Percentiles rank a stretch among this genome's conserved stretches.
phyloP scores from a whole-genome alignment of 1,140 invertebrate genomes.

The Tetraneura akinire region DNA sequence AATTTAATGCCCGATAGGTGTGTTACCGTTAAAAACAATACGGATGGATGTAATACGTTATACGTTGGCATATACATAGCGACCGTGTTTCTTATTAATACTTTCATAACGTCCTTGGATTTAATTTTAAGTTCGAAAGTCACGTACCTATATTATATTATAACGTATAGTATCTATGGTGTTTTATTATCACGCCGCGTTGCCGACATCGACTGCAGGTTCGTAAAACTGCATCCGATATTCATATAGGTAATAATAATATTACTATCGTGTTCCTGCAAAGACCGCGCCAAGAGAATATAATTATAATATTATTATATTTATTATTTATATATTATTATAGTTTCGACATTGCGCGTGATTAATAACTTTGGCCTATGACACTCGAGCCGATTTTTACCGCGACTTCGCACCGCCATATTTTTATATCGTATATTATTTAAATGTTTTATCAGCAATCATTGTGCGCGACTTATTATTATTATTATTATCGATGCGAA shows the following conservation, averaged over 20 bases:
- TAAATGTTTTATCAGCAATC: slow-evolving; percentile 10
- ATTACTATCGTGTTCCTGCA: neutral
- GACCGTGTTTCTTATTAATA: slow-evolving; percentile 1
- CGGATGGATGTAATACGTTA: neutral
- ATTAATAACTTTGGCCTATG: slow-evolving; percentile 44
- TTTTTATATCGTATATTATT: slow-evolving; percentile 5
- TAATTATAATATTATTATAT: too few species aligned
- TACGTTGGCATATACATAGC: neutral
- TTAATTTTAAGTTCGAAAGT: slow-evolving; percentile 41
- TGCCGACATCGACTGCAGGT: neutral
- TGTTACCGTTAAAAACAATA: neutral
- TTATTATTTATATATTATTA: too few species aligned
- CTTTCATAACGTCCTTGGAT: slow-evolving; percentile 22
- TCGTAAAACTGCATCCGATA: neutral
- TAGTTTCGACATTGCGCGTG: slow-evolving; percentile 24
- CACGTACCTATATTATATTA: slow-evolving; percentile 47
- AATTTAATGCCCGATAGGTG: slow-evolving; percentile 8
- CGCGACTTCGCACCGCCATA: neutral
- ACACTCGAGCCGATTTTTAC: neutral
- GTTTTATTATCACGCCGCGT: neutral
- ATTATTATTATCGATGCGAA: neutral
- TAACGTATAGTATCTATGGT: slow-evolving; percentile 22
- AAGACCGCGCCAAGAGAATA: neutral
- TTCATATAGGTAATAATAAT: too few species aligned
- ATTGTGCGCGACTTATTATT: slow-evolving; percentile 16